Evolutionary conservation across 2,797 vertebrate species (phyloP).

Genomic region (Melanotaenia boesemani): DNA sequence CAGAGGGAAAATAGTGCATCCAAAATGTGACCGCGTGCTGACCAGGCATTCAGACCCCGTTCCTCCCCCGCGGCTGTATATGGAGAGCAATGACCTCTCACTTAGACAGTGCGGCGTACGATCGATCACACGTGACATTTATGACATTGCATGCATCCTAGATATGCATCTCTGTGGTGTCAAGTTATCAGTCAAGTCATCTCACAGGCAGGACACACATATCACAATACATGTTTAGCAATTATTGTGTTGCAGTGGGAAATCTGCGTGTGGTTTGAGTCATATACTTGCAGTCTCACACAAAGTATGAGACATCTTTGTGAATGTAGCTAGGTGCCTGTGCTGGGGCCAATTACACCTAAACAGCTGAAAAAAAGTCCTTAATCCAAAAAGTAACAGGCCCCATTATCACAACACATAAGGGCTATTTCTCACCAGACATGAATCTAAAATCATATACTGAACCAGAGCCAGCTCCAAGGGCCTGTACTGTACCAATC

Average conservation of each 20-base stretch:
- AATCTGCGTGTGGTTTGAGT: background rate
- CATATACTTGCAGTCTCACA: constrained; percentile 35
- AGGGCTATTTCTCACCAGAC: constrained; percentile 21
- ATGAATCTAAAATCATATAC: constrained; percentile 31
- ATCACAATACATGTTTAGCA: constrained; percentile 60
- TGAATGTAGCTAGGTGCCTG: constrained; percentile 2
- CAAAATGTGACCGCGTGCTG: constrained; percentile 79
- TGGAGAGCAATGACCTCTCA: constrained; percentile 73
- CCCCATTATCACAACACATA: constrained; percentile 31
- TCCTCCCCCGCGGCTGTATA: constrained; percentile 60
- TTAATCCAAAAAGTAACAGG: constrained; percentile 40
- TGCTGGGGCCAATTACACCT: constrained; percentile 15
- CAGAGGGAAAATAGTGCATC: constrained; percentile 55
- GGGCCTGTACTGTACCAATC: constrained; percentile 59
- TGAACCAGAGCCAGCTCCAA: constrained; percentile 36
- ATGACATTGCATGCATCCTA: constrained; percentile 70
- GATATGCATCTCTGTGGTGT: constrained; percentile 67
- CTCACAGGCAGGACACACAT: constrained; percentile 62
- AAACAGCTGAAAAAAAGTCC: constrained; percentile 8
- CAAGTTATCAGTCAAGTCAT: constrained; percentile 68
- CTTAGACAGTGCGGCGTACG: constrained; percentile 49
- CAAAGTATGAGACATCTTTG: constrained; percentile 33
- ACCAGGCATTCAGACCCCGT: constrained; percentile 70
- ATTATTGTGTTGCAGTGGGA: constrained; percentile 22
- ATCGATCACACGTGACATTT: constrained; percentile 78